phyloP scores from a whole-genome alignment of 2,113 vertebrate genomes.

The Cynocephalus volans region DNA sequence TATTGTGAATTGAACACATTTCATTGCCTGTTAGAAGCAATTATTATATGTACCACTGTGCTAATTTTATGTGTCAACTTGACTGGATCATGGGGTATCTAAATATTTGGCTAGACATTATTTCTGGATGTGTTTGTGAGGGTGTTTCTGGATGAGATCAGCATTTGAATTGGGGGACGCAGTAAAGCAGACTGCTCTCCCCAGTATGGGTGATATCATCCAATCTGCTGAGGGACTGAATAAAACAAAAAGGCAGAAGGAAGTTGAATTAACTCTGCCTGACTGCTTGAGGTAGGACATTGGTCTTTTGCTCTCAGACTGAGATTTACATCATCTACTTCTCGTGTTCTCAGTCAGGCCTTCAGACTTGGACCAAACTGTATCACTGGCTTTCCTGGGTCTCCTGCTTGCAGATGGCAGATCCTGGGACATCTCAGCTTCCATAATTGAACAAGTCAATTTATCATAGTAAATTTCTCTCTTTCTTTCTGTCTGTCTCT shows the following conservation, averaged over 20 bases:
- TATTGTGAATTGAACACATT: not conserved
- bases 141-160: too few relatives aligned
- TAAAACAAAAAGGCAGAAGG: too few relatives aligned
- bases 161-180: too few relatives aligned
- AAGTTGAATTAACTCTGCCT: too few relatives aligned
- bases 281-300: not conserved
- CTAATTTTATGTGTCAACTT: not conserved
- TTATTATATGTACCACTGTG: not conserved
- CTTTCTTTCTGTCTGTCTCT: not conserved
- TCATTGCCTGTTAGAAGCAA: not conserved
- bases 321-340: too few relatives aligned
- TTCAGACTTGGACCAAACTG: not conserved
- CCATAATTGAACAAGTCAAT: not conserved
- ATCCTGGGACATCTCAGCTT: not conserved
- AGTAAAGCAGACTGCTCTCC: too few relatives aligned
- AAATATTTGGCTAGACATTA: too few relatives aligned
- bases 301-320: not conserved
- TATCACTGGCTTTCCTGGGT: not conserved
- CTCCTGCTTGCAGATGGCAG: not conserved
- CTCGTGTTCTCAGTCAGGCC: too few relatives aligned
- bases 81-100: not conserved
- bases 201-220: too few relatives aligned
- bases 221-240: too few relatives aligned
- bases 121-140: too few relatives aligned
- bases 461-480: not conserved